Conservation (phyloP, 2,888 invertebrate genomes). For the Habroteleia sp. region DNA sequence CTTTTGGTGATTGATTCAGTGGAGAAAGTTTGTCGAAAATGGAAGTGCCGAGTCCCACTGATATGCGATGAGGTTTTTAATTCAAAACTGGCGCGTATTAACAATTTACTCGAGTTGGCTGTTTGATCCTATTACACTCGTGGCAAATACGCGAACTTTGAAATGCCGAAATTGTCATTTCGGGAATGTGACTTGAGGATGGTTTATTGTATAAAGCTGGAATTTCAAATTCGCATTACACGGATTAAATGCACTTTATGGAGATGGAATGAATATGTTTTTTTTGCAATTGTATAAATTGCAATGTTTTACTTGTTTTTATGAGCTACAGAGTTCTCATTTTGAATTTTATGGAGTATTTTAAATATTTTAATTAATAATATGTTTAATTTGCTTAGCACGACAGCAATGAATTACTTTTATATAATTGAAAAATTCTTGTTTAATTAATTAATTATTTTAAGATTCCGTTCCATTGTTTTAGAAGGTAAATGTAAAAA, state of each 20-base stretch:
- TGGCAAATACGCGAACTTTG: conserved; percentile 36
- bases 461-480: no score
- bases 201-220: conserved; percentile 27
- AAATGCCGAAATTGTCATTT: conserved; percentile 44
- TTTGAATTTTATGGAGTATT: no score
- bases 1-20: conserved; percentile 1
- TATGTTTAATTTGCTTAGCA: no score
- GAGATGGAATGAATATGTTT: no score
- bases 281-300: no score
- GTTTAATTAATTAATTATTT: no score
- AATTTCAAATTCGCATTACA: conserved; percentile 31
- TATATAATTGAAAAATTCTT: no score
- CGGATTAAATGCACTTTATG: conserved; percentile 5
- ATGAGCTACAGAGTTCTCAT: no score
- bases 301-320: no score
- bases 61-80: conserved; percentile 46
- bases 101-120: conserved; percentile 38
- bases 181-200: conserved; percentile 37
- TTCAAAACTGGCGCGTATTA: conserved; percentile 20
- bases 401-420: no score
- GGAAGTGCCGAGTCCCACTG: conserved; percentile 1
- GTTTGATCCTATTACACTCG: conserved; percentile 47
- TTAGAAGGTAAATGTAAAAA: no score
- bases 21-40: not conserved
- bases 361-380: no score